Evolutionary conservation across 2,888 invertebrate species (phyloP), one percentile per base, ranked within the genome.

Genomic region (Acanthacorydalis orientalis): DNA sequence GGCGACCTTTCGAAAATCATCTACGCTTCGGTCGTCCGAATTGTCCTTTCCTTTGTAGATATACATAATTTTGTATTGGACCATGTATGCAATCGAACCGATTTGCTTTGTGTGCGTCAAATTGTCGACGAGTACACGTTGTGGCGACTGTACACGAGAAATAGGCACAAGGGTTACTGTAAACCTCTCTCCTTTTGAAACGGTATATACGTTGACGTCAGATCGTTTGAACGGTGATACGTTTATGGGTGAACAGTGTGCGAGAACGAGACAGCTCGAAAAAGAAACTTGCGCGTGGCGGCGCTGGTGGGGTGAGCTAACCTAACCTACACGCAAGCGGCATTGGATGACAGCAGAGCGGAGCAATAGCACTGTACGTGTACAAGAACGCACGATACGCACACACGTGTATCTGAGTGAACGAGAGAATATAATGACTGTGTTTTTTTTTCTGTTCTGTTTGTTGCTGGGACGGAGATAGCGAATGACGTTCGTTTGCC

Each of bases 161-260:
- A 66, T 65, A 65, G 65, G 65, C 65, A 63, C 63, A 64, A 64
- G 65, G 65, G 65, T 65, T 47, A 47, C 16, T 42, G 23, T 42
- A 42, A 23, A 12, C 16, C 42, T 23, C 23, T 23, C 23, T 23
- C 23, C 23, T 12, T 42, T 43, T 42, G 31, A 23, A 37, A 47
- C 47, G 47, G 47, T 47, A 47, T 34, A 47, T 40, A 31, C 57
- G 59, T 59, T 65, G 65, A 67, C 67, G 65, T 66, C 65, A 65
- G 60, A 53, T 52, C 38, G 31, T 23, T 23, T 23, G 23, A 23
- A 23, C 23, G 6, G 23, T 23, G 23, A 23, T 23, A 23, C 23
- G 23, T 23, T 23, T 23, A 23, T 6, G 23, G 23, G 23, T 23
- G 23, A 23, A 23, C 23, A 60, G 56, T 60, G 60, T 59, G 58